Base-by-base conservation (phyloP, 2,797 vertebrate species). In the Fistularia tabacaria region DNA sequence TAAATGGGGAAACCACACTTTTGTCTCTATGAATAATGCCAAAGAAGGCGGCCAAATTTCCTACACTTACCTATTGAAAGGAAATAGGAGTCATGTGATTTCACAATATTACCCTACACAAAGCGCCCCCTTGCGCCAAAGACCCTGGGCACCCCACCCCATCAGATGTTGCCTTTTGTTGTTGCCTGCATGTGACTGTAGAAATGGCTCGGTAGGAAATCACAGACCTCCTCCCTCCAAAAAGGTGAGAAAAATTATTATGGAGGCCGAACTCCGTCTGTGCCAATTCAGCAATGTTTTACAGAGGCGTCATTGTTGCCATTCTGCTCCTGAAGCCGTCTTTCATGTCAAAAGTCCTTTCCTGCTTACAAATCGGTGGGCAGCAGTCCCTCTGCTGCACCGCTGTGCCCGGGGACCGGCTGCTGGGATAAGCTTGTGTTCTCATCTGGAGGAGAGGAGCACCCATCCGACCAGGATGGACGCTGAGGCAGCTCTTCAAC, bases 301-400 rank as follows among this genome's bases (percentile, higher is more conserved):
- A 91, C 91, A 93, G 92, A 90, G 91, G 92, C 71, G 92, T 91
- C 90, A 90, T 93, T 90, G 89, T 93, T 92, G 88, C 91, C 92
- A 87, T 89, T 89, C 85, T 78, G 84, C 90, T 90, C 90, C 90
- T 91, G 87, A 91, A 92, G 91, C 90, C 86, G 93, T 91, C 92
- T 93, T 93, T 94, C 90, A 91, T 92, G 93, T 93, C 92, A 92
- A 79, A 94, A 93, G 93, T 92, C 91, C 91, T 92, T 94, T 94
- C 93, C 94, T 94, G 92, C 92, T 91, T 91, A 91, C 91, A 91
- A 91, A 93, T 92, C 91, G 86, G 89, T 84, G 81, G 91, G 92
- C 93, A 92, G 92, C 91, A 89, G 91, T 92, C 87, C 15, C 83
- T 89, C 73, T 87, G 87, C 90, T 58, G 69, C 62, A 83, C 91